Conservation (phyloP, 1,140 invertebrate genomes). For the Hormaphis cornu region DNA sequence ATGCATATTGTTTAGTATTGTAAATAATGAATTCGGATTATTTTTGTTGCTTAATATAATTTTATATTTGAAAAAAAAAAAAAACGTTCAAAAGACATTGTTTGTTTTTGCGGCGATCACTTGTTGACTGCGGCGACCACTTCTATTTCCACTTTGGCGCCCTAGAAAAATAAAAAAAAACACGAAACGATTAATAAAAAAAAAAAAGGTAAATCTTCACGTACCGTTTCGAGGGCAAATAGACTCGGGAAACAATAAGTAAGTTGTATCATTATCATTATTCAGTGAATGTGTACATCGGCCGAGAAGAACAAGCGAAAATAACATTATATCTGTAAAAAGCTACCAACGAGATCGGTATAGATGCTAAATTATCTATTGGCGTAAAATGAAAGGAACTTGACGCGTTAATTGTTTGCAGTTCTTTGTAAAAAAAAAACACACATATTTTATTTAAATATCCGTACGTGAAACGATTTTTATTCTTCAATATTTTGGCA, state of each 20-base stretch:
- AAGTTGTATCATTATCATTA: no score
- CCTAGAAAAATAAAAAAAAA: conserved; percentile 41
- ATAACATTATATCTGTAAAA: no score
- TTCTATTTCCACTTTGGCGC: conserved; percentile 69
- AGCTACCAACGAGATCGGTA: no score
- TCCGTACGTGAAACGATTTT: no score
- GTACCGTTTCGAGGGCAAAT: background rate
- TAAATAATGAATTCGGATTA: conserved; percentile 15
- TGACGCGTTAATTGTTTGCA: no score
- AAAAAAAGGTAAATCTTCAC: background rate
- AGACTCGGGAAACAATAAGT: background rate
- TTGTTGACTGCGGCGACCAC: conserved; percentile 50
- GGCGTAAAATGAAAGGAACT: no score
- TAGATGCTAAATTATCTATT: no score
- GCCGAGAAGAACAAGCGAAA: no score
- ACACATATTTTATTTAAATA: no score
- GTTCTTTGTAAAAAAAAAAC: no score
- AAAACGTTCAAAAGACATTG: background rate
- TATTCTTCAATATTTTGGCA: no score
- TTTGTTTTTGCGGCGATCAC: background rate
- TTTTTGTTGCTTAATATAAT: conserved; percentile 7
- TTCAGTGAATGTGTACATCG: no score
- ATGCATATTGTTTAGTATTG: background rate
- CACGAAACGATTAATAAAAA: conserved; percentile 2
- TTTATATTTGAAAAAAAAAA: conserved; percentile 26